A percentile compares a stretch with the other conserved stretches of the same genome.
These are phyloP conservation scores for Chaetodon trifascialis DNA, from an alignment of 2,113 vertebrate species.

Conservation along the genomic window DNA sequence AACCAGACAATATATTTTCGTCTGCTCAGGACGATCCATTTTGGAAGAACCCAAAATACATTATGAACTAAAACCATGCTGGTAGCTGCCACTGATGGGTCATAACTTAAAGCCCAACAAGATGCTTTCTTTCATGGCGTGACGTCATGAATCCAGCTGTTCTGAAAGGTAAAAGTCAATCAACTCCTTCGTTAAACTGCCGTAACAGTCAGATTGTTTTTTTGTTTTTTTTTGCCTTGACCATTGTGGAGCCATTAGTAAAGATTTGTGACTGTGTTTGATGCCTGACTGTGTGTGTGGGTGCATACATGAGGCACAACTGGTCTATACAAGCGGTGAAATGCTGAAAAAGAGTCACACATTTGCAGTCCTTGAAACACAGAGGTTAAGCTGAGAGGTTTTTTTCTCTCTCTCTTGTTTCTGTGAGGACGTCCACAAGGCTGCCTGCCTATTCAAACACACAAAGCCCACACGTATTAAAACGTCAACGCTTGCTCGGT, in stretches of 20 bases:
- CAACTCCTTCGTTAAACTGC: background rate
- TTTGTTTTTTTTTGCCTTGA: background rate
- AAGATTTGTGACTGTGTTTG: background rate
- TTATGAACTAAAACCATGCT: too few species aligned
- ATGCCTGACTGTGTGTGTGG: slow-evolving; percentile 1
- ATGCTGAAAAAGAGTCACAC: slow-evolving; percentile 22
- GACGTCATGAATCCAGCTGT: too few species aligned
- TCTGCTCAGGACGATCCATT: background rate
- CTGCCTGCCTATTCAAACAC: slow-evolving; percentile 37
- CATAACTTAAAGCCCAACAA: too few species aligned
- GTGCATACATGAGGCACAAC: background rate
- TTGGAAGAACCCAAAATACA: background rate
- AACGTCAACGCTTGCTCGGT: slow-evolving; percentile 54
- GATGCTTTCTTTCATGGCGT: too few species aligned
- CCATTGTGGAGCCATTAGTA: background rate
- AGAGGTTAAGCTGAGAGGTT: slow-evolving; percentile 44
- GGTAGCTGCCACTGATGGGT: too few species aligned
- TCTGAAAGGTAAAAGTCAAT: background rate
- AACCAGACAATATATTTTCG: background rate
- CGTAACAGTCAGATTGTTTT: background rate
- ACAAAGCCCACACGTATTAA: slow-evolving; percentile 56
- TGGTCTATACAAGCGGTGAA: background rate
- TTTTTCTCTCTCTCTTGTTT: slow-evolving; percentile 43
- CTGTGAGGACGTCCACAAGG: slow-evolving; percentile 46
- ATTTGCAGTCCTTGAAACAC: slow-evolving; percentile 51